Conservation (phyloP, 2,888 invertebrate genomes). For the Temnothorax ravouxi region DNA sequence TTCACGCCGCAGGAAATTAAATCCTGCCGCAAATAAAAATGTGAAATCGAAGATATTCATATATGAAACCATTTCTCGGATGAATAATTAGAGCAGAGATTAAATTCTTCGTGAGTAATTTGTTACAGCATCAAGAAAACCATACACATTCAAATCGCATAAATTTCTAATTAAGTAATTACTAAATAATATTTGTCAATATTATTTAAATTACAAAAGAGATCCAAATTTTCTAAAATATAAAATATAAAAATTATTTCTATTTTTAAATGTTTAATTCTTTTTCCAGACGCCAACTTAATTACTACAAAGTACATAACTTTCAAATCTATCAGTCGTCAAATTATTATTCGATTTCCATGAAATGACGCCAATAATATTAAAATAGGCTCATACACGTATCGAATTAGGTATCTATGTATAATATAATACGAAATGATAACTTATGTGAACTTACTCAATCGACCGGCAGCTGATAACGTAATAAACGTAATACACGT, state of each 20-base stretch:
- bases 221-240: neutral
- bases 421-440: neutral
- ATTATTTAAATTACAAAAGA: slow-evolving; percentile 1
- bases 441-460: slow-evolving; percentile 42
- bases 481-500: slow-evolving; percentile 24
- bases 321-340: neutral
- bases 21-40: slow-evolving; percentile 37
- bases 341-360: slow-evolving; percentile 25
- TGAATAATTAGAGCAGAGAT: slow-evolving; percentile 44
- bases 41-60: slow-evolving; percentile 35
- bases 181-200: neutral
- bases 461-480: slow-evolving; percentile 18
- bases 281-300: neutral
- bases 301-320: neutral
- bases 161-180: neutral
- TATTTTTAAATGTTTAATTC: neutral
- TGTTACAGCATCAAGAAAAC: neutral
- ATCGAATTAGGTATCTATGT: neutral
- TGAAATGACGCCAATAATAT: neutral
- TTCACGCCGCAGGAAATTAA: slow-evolving; percentile 50
- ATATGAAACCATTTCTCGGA: slow-evolving; percentile 5
- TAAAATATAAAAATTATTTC: neutral
- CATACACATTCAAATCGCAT: neutral
- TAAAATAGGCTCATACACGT: neutral
- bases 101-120: slow-evolving; percentile 13